These are phyloP conservation scores for Tinea trinotella DNA, from an alignment of 2,888 invertebrate species.

Conservation along the genomic window DNA sequence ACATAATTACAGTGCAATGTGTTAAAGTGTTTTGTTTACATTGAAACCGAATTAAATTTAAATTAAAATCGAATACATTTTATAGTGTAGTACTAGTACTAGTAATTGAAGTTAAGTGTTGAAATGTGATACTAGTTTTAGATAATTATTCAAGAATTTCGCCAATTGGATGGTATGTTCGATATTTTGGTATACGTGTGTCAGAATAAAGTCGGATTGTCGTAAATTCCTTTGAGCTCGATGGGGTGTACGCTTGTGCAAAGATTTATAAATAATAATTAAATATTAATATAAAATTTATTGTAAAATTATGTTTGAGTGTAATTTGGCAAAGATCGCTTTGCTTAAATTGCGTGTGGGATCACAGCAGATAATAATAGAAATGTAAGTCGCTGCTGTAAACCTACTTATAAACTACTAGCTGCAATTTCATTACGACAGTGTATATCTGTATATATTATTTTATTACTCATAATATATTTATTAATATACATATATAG, in stretches of 20 bases:
- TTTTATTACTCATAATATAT: too few species aligned
- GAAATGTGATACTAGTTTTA: constrained; percentile 1
- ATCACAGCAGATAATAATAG: neutral
- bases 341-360: neutral
- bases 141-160: constrained; percentile 29
- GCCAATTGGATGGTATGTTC: constrained; percentile 16
- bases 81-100: too few species aligned
- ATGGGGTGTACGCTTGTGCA: neutral
- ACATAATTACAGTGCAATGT: constrained; percentile 2
- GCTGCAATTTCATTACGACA: neutral
- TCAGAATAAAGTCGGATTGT: constrained; percentile 56
- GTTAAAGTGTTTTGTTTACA: neutral
- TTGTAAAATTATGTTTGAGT: constrained; percentile 12
- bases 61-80: neutral
- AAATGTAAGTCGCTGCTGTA: neutral
- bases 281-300: constrained; percentile 24
- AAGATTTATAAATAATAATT: constrained; percentile 18
- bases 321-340: neutral
- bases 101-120: neutral
- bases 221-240: constrained; percentile 30
- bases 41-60: neutral
- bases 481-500: too few species aligned
- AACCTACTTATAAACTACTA: neutral
- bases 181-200: constrained; percentile 67
- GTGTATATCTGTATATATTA: too few species aligned